Evolutionary conservation across 1,140 invertebrate genomes (phyloP), one percentile per base, ranked within the genome.

Genomic region (Euglossa dilemma): DNA sequence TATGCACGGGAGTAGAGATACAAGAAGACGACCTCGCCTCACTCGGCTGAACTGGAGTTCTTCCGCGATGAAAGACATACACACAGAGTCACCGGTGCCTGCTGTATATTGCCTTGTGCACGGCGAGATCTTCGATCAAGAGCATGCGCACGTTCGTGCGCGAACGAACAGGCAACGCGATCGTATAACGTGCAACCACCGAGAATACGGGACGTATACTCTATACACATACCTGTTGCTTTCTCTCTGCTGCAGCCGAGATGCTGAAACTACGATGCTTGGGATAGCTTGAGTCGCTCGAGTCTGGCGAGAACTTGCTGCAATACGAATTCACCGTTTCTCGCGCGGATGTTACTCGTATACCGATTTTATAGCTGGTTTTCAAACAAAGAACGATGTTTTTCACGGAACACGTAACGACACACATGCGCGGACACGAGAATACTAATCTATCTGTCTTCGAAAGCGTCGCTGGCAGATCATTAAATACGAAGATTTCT

Each of bases 211-310:
- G 57, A 52, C 70, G 50, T 52, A 57, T 76, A 84, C 25, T 71
- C 20, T 74, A 61, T 69, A 69, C 59, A 80, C 70, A 8, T 91
- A 91, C 90, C 91, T 91, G 91, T 91, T 89, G 87, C 90, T 87
- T 69, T 83, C 83, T 86, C 70, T 73, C 86, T 85, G 66, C 64
- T 87, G 69, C 56, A 77, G 71, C 69, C 74, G 52, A 64, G 82
- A 85, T 78, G 81, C 74, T 71, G 66, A 78, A 83, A 57, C 81
- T 23, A 71, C 66, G 75, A 50, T n/a, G 36, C 56, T 63, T 74
- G 23, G 18, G n/a, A 71, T 25, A 52, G 23, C 28, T 47, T 52
- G 43, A n/a, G 16, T 20, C 7, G 36, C 36, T 50, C 66, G 74
- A 28, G n/a, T 9, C 9, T 23, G 72, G 59, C 73, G 64, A 66